phyloP scores from a whole-genome alignment of 2,113 vertebrate species.

The Entelurus aequoreus region DNA sequence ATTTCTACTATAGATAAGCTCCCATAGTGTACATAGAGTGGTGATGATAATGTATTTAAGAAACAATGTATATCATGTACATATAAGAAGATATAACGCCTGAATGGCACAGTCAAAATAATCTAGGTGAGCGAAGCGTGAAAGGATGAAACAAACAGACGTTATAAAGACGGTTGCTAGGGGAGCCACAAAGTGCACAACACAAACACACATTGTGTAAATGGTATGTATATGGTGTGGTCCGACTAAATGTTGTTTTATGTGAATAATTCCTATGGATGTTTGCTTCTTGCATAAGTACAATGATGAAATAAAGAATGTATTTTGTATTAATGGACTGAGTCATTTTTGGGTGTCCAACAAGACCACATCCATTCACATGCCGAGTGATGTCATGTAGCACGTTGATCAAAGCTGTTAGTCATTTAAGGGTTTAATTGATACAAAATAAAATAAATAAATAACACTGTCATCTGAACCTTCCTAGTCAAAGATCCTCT shows the following conservation, averaged over 20 bases:
- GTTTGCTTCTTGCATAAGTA: slow-evolving; percentile 58
- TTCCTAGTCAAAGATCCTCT: too few relatives aligned
- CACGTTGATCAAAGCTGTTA: not conserved
- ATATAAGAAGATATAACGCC: slow-evolving; percentile 63
- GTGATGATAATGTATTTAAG: slow-evolving; percentile 71
- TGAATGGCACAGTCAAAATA: slow-evolving; percentile 36
- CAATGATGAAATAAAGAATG: slow-evolving; percentile 73
- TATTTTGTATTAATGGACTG: slow-evolving; percentile 68
- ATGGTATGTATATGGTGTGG: slow-evolving; percentile 56
- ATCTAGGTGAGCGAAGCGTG: slow-evolving; percentile 41
- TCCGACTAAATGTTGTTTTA: slow-evolving; percentile 51
- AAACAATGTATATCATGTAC: slow-evolving; percentile 75
- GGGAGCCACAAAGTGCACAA: slow-evolving; percentile 6
- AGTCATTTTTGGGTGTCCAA: not conserved
- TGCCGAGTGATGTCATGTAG: too few relatives aligned
- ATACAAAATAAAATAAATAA: not conserved
- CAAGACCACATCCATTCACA: too few relatives aligned
- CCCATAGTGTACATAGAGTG: slow-evolving; percentile 75
- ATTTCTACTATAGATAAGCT: slow-evolving; percentile 66
- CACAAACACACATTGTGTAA: slow-evolving; percentile 45
- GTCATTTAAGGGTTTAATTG: not conserved
- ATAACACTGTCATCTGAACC: too few relatives aligned
- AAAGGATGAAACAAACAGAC: slow-evolving; percentile 21
- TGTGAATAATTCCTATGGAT: slow-evolving; percentile 56
- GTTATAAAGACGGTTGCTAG: slow-evolving; percentile 21